Evolutionary conservation across 2,888 invertebrate genomes (phyloP).

Genomic region (Nomada goodeniana): DNA sequence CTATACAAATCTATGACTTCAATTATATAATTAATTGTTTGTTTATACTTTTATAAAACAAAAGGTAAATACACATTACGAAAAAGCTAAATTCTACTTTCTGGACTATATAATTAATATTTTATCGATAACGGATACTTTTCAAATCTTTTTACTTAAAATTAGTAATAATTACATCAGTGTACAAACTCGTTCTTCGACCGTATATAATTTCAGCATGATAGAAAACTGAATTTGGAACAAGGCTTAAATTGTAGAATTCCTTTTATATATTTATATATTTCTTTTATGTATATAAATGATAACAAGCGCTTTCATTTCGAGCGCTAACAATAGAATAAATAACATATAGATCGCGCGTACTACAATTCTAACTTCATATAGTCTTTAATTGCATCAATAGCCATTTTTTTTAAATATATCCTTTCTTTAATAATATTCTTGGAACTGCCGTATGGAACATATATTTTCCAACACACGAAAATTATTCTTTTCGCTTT

Average conservation of each 20-base stretch:
- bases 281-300: conserved; percentile 28
- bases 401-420: conserved; percentile 51
- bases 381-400: conserved; percentile 44
- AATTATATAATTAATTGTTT: conserved; percentile 64
- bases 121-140: conserved; percentile 44
- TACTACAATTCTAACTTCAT: conserved; percentile 26
- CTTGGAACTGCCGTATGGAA: conserved; percentile 53
- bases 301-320: conserved; percentile 48
- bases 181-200: conserved; percentile 70
- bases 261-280: conserved; percentile 23
- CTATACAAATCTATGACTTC: conserved; percentile 63
- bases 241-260: conserved; percentile 49
- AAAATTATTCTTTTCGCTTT: conserved; percentile 31
- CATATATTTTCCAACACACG: conserved; percentile 51
- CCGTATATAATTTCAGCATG: conserved; percentile 5
- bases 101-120: conserved; percentile 53
- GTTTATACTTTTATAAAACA: neutral
- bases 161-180: conserved; percentile 73
- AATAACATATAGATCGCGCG: conserved; percentile 40
- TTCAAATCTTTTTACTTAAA: conserved; percentile 35
- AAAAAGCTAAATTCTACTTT: conserved; percentile 58
- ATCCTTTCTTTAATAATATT: conserved; percentile 38
- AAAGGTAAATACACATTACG: conserved; percentile 53
- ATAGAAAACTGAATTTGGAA: conserved; percentile 36
- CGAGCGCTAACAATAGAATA: conserved; percentile 52